These are phyloP conservation scores for Nanorana parkeri DNA, from an alignment of 2,113 vertebrate species.

Conservation along the genomic window DNA sequence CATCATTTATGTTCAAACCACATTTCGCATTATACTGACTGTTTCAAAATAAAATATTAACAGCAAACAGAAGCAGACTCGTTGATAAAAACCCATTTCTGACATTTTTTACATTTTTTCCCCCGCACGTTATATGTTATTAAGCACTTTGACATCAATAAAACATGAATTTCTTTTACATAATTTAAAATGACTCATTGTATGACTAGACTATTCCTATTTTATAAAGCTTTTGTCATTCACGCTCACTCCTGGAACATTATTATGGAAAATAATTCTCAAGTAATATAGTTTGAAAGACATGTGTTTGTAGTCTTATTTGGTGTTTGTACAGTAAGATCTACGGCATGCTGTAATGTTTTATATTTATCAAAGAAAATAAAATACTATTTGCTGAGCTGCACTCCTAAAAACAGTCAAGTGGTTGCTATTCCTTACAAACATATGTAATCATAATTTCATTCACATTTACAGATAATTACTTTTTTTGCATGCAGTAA, in stretches of 20 bases:
- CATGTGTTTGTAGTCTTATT: slow-evolving; percentile 5
- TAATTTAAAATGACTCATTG: slow-evolving; percentile 48
- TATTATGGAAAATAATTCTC: slow-evolving; percentile 43
- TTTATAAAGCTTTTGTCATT: slow-evolving; percentile 37
- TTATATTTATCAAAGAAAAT: too few relatives aligned
- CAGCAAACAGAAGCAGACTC: slow-evolving; percentile 25
- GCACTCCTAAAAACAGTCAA: too few relatives aligned
- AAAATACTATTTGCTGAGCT: too few relatives aligned
- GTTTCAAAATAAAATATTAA: slow-evolving; percentile 45
- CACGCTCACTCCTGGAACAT: slow-evolving; percentile 28
- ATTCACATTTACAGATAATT: too few relatives aligned
- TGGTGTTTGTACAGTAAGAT: slow-evolving; percentile 23
- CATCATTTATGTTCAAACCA: slow-evolving; percentile 26
- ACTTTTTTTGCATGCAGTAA: too few relatives aligned
- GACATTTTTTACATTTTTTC: slow-evolving; percentile 28
- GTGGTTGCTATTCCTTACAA: too few relatives aligned
- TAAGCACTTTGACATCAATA: slow-evolving; percentile 42
- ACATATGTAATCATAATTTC: too few relatives aligned
- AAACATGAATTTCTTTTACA: slow-evolving; percentile 50
- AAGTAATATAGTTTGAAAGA: slow-evolving; percentile 18
- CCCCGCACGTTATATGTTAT: slow-evolving; percentile 36
- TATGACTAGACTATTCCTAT: slow-evolving; percentile 40
- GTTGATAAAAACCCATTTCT: slow-evolving; percentile 29
- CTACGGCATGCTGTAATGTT: background rate
- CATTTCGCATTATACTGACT: slow-evolving; percentile 35